Evolutionary conservation across 1,140 invertebrate species (phyloP).

Genomic region (Paraescarpia echinospica): DNA sequence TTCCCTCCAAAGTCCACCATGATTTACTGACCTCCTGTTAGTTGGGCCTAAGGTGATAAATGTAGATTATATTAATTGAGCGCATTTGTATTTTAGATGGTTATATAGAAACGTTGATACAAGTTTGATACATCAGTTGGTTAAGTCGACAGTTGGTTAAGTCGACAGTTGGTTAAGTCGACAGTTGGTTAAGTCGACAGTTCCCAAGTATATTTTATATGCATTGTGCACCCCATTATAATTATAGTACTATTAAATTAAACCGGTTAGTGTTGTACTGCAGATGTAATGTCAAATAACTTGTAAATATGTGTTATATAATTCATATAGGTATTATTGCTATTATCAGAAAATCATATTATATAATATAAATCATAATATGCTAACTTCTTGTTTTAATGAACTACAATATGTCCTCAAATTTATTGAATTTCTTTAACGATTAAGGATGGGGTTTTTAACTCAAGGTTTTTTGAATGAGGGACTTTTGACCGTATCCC

Average conservation of each 20-base stretch:
- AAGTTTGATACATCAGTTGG: not conserved
- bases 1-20: not conserved
- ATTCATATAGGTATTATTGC: too few species aligned
- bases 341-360: too few species aligned
- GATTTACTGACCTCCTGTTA: not conserved
- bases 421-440: too few species aligned
- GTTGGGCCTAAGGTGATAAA: not conserved
- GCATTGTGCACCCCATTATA: too few species aligned
- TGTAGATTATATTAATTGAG: not conserved
- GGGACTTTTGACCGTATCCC: too few species aligned
- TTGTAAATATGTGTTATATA: not conserved
- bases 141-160: not conserved
- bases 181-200: not conserved
- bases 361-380: too few species aligned
- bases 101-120: not conserved
- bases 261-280: not conserved
- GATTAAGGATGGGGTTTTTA: too few species aligned
- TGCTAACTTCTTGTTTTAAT: too few species aligned
- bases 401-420: too few species aligned
- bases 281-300: not conserved
- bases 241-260: not conserved
- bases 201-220: not conserved
- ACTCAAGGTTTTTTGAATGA: too few species aligned
- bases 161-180: too few species aligned
- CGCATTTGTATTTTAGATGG: not conserved